Evolutionary conservation across 2,113 vertebrate species (phyloP).

Genomic region (Tonatia bakeri): DNA sequence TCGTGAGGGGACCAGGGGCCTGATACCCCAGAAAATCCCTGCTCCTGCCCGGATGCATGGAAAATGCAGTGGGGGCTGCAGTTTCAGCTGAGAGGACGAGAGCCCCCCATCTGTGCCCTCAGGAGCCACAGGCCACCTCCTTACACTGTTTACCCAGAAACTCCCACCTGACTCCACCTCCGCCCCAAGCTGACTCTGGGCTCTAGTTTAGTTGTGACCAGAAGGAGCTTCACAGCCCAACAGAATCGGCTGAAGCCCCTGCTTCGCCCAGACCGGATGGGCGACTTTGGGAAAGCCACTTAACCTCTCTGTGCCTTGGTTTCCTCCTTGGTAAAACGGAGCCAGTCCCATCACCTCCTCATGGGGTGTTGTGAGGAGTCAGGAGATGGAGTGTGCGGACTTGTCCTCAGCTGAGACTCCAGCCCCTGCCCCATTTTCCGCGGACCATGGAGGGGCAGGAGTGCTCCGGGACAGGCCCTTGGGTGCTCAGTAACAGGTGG

Average conservation of each 20-base stretch:
- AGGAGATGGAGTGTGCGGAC: not conserved
- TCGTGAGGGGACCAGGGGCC: not conserved
- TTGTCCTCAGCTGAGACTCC: not conserved
- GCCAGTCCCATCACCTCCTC: not conserved
- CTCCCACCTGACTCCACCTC: not conserved
- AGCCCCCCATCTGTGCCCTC: not conserved
- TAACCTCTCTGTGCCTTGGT: not conserved
- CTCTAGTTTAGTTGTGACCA: not conserved
- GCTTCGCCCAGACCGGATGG: not conserved
- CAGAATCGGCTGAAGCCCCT: fast-evolving
- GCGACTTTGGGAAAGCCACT: not conserved
- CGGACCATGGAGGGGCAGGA: too few relatives aligned
- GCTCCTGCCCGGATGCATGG: not conserved
- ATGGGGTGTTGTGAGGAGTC: not conserved
- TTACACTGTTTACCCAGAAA: not conserved
- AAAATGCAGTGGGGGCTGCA: not conserved
- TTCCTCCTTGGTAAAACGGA: not conserved
- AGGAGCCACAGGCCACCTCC: not conserved
- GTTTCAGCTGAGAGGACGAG: not conserved
- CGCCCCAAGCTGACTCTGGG: not conserved
- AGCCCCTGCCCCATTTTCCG: not conserved
- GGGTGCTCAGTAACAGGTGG: fast-evolving
- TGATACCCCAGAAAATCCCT: not conserved
- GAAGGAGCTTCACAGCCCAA: not conserved
- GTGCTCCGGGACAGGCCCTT: not conserved